Conservation (phyloP, 2,888 invertebrate species). For the Cheilosia grossa region DNA sequence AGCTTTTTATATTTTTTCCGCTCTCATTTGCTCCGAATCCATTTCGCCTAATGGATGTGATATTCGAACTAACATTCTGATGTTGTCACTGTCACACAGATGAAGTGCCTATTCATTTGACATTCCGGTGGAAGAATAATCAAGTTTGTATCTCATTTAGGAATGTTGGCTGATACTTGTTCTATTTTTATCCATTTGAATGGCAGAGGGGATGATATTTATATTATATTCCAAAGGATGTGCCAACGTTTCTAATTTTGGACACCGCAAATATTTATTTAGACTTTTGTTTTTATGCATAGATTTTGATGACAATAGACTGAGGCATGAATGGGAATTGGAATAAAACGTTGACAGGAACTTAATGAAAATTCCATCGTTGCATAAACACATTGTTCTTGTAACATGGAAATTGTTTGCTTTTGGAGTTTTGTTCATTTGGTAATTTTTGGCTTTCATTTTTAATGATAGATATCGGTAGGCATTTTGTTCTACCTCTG, state of each 20-base stretch:
- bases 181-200: slow-evolving; percentile 8
- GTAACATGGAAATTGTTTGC: too few species aligned
- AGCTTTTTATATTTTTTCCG: background rate
- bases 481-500: too few species aligned
- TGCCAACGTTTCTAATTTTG: background rate
- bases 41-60: slow-evolving; percentile 10
- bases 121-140: background rate
- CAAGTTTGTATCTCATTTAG: slow-evolving; percentile 9
- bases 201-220: background rate
- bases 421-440: too few species aligned
- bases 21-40: background rate
- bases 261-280: background rate
- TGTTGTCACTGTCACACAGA: background rate
- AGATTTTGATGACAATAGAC: too few species aligned
- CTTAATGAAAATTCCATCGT: too few species aligned
- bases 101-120: background rate
- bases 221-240: background rate
- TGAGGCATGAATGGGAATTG: too few species aligned
- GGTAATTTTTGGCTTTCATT: too few species aligned
- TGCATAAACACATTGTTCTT: too few species aligned
- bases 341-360: too few species aligned
- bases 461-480: too few species aligned
- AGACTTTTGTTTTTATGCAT: background rate
- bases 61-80: background rate
- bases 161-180: background rate